A percentile compares a stretch with the other conserved stretches of the same genome.
phyloP scores from a whole-genome alignment of 2,797 vertebrate species.

The Bradypodion ventrale region DNA sequence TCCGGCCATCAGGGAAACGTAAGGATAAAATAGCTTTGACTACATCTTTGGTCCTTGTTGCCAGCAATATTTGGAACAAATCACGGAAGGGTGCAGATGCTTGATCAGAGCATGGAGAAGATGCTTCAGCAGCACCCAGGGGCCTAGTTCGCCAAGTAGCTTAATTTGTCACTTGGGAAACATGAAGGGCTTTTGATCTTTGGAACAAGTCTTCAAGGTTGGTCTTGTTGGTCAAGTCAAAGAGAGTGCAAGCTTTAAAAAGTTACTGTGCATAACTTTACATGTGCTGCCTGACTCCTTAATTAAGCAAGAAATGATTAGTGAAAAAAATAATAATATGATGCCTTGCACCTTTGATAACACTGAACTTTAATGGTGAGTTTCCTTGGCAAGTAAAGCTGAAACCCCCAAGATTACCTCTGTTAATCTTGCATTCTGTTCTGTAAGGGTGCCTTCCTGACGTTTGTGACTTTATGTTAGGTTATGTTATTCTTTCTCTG shows the following conservation, averaged over 20 bases:
- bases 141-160: not conserved
- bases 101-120: not conserved
- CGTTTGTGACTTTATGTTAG: not conserved
- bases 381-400: not conserved
- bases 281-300: not conserved
- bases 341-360: not conserved
- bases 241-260: not conserved
- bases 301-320: not conserved
- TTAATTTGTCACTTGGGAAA: constrained; percentile 1
- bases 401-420: too few relatives aligned
- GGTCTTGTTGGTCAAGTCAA: not conserved
- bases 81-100: not conserved
- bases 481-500: not conserved
- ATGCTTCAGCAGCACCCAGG: not conserved
- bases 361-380: not conserved
- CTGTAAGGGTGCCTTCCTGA: too few relatives aligned
- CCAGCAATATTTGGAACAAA: not conserved
- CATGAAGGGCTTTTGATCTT: not conserved
- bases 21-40: not conserved
- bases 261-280: not conserved
- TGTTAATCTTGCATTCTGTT: not conserved
- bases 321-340: not conserved
- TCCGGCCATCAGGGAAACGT: not conserved
- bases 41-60: not conserved
- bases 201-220: not conserved